phyloP scores from a whole-genome alignment of 2,797 vertebrate species.

The Margarornis squamiger region DNA sequence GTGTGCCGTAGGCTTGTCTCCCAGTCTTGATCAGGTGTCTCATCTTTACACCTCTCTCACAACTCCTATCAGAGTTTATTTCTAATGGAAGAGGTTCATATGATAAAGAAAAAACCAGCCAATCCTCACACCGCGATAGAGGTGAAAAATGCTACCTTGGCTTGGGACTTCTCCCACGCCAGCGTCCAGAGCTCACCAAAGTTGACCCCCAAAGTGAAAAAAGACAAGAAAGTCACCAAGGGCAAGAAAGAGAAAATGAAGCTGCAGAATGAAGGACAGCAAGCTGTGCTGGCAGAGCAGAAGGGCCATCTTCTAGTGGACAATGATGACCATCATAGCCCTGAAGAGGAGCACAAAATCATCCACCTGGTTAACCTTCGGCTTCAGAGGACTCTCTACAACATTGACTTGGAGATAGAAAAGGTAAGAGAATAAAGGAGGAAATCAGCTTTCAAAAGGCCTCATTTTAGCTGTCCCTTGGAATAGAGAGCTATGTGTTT shows the following conservation, averaged over 20 bases:
- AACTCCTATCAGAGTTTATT: slow-evolving; percentile 92
- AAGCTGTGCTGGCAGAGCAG: slow-evolving; percentile 81
- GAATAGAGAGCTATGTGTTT: background rate
- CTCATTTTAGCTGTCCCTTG: background rate
- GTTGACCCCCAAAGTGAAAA: slow-evolving; percentile 83
- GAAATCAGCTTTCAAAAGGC: background rate
- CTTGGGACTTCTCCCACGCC: slow-evolving; percentile 88
- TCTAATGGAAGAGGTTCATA: slow-evolving; percentile 91
- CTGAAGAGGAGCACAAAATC: slow-evolving; percentile 80
- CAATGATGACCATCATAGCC: slow-evolving; percentile 77
- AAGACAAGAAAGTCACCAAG: slow-evolving; percentile 75
- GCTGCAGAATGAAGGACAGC: slow-evolving; percentile 72
- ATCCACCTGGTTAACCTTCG: slow-evolving; percentile 77
- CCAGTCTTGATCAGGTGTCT: slow-evolving; percentile 83
- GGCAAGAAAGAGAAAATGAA: slow-evolving; percentile 78
- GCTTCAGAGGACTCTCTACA: slow-evolving; percentile 87
- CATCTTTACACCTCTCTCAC: slow-evolving; percentile 88
- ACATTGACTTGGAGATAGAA: slow-evolving; percentile 83
- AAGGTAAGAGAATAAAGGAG: slow-evolving; percentile 73
- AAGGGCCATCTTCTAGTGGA: slow-evolving; percentile 85
- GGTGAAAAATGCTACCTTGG: slow-evolving; percentile 87
- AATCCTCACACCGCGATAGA: slow-evolving; percentile 86
- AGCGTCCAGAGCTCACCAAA: slow-evolving; percentile 89
- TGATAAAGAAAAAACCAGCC: slow-evolving; percentile 83
- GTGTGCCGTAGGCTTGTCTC: slow-evolving; percentile 82